These are phyloP conservation scores for Didymodactylos carnosus DNA, from an alignment of 2,888 invertebrate species.

Conservation along the genomic window DNA sequence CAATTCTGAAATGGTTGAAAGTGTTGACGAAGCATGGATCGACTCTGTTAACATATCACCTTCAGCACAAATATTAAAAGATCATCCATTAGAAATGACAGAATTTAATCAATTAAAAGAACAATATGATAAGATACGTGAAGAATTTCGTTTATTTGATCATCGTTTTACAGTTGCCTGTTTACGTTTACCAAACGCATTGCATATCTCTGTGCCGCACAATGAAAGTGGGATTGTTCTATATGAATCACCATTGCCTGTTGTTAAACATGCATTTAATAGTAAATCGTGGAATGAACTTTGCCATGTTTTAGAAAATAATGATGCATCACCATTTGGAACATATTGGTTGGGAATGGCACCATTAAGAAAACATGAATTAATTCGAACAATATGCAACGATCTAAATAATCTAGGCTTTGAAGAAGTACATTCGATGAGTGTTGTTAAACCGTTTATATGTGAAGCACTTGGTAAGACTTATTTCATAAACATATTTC, in stretches of 20 bases:
- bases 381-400: not conserved
- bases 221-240: not conserved
- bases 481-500: too few species aligned
- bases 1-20: not conserved
- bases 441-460: not conserved
- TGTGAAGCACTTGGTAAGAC: not conserved
- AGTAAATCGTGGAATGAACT: not conserved
- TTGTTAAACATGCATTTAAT: conserved; percentile 1
- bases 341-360: not conserved
- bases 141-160: not conserved
- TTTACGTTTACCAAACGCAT: not conserved
- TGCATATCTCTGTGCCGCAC: not conserved
- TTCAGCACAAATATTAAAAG: not conserved
- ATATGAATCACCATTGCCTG: not conserved
- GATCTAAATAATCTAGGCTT: not conserved
- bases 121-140: not conserved
- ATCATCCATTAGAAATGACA: too few species aligned
- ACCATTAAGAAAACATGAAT: not conserved
- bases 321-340: not conserved
- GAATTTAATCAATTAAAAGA: not conserved
- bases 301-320: not conserved
- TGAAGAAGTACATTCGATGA: not conserved
- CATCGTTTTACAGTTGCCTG: not conserved
- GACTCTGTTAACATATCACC: not conserved
- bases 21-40: not conserved